Conservation (phyloP, 2,113 vertebrate genomes). For the Formicarius rufipectus region DNA sequence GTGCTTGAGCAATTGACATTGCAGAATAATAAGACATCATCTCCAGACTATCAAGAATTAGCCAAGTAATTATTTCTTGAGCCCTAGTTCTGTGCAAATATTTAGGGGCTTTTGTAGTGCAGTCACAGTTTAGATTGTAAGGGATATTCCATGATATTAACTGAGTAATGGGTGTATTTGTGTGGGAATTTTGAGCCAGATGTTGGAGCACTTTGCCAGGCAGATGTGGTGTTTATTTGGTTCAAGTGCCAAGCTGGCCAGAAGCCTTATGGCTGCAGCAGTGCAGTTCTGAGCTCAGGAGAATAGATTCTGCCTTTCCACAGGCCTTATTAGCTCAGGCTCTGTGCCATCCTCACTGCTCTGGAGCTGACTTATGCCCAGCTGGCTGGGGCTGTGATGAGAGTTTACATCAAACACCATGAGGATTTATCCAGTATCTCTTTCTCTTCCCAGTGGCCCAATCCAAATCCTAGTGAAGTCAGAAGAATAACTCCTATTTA, state of each 20-base stretch:
- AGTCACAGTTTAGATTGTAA: neutral
- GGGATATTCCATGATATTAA: neutral
- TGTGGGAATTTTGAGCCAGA: neutral
- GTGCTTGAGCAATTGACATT: conserved; percentile 8
- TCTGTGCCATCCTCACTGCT: neutral
- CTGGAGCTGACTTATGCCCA: neutral
- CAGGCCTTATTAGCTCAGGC: neutral
- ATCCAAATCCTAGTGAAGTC: neutral
- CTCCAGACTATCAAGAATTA: conserved; percentile 10
- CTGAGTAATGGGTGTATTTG: neutral
- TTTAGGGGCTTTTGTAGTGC: neutral
- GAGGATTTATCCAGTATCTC: neutral
- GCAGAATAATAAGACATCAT: neutral
- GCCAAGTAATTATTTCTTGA: conserved; percentile 33
- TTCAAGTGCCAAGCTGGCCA: conserved; percentile 13
- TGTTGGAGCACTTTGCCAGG: conserved; percentile 4
- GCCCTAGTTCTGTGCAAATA: conserved; percentile 12
- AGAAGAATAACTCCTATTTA: neutral
- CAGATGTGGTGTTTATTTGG: conserved; percentile 21
- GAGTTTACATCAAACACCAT: neutral
- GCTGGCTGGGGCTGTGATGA: neutral
- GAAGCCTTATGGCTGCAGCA: neutral
- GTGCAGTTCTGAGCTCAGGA: neutral
- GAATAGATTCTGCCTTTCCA: neutral
- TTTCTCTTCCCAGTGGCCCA: neutral